Evolutionary conservation across 2,113 vertebrate species (phyloP), one percentile per base, ranked within the genome.

Genomic region (Hipposideros armiger): DNA sequence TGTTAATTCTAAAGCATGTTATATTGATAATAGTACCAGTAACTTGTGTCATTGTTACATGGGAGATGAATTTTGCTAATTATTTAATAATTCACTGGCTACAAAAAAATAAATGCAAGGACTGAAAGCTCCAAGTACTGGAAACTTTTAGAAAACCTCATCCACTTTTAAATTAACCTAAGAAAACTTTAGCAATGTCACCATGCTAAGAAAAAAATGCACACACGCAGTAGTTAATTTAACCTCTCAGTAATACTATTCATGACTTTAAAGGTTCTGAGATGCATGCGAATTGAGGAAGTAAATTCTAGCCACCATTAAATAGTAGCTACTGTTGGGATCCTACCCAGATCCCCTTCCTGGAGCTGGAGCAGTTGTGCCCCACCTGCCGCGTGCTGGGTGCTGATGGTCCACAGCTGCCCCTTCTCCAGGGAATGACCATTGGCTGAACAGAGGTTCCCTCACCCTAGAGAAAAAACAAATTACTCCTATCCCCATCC

Each of bases 1-100:
- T 77, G 11, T 56, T 94, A 80, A 87, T 80, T 92, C 7, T 56
- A 91, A 84, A 85, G 30, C 9, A 40, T 90, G 17, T 86, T 80
- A 36, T 50, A 24, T 26, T 91, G 60, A 89, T 87, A 70, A 90
- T 84, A 58, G 50, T 20, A 77, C 40, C 95, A 78, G 15, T 10
- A 85, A 30, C 2, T 66, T 87, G 1, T 77, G 22, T 80, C 85
- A 81, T 45, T 74, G 45, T 13, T 80, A 77, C 36, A 92, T 24
- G 20, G 54, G 84, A 91, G 36, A n/a, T 92, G 45, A 94, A 97
- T 30, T 69, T 92, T 64, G 45, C 58, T 95, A 81, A 92, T 93
- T 69, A 84, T 84, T 95, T 96, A 56, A 95, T 78, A 91, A 70
- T 82, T 62, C 28, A 70, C 50, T 94, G 40, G 94, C 62, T 87